phyloP scores from a whole-genome alignment of 2,888 invertebrate genomes.

The Leistus spinibarbis region DNA sequence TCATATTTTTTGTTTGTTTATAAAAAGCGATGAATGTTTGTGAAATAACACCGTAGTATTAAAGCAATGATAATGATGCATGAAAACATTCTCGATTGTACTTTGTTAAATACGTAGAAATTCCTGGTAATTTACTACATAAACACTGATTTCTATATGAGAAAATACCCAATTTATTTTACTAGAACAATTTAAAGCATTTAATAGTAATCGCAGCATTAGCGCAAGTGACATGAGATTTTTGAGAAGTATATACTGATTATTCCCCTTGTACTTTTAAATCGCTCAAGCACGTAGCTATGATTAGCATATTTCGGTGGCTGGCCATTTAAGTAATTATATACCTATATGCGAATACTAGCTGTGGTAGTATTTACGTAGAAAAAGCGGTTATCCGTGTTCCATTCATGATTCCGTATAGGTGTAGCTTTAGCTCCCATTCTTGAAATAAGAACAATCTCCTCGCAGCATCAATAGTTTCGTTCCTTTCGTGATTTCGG shows the following conservation, averaged over 20 bases:
- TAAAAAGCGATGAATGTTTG: neutral
- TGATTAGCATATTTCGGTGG: neutral
- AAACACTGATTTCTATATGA: neutral
- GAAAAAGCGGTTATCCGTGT: neutral
- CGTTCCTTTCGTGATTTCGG: slow-evolving; percentile 28
- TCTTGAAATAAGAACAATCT: slow-evolving; percentile 16
- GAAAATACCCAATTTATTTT: neutral
- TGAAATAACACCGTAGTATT: neutral
- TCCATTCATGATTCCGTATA: slow-evolving; percentile 18
- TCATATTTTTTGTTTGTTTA: neutral
- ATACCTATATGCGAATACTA: neutral
- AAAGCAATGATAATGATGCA: neutral
- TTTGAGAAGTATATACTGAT: too few relatives aligned
- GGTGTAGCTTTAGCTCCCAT: slow-evolving; percentile 4
- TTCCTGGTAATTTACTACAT: neutral
- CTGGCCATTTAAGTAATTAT: neutral
- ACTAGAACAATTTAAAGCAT: neutral
- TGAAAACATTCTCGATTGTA: neutral
- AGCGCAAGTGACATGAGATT: too few relatives aligned
- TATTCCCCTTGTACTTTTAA: too few relatives aligned
- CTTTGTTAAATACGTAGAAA: neutral
- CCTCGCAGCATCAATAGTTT: neutral
- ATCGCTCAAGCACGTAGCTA: too few relatives aligned
- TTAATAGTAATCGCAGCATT: too few relatives aligned
- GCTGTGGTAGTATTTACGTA: neutral